A percentile compares a stretch with the other conserved stretches of the same genome.
These are phyloP conservation scores for Piezodorus guildinii DNA, from an alignment of 1,140 invertebrate genomes.

Conservation along the genomic window DNA sequence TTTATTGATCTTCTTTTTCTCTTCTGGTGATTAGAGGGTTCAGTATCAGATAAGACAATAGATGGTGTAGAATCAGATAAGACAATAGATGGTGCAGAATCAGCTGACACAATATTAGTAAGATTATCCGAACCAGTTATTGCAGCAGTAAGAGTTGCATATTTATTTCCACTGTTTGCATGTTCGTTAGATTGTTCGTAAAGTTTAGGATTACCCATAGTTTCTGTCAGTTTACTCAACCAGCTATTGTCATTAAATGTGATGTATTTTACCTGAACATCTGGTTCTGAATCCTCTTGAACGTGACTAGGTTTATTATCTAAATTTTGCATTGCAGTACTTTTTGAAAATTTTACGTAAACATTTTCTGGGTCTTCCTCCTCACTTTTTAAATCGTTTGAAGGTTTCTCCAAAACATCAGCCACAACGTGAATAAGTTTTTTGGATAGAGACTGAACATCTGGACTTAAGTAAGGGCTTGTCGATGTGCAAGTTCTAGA, in stretches of 20 bases:
- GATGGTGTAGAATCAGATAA: background rate
- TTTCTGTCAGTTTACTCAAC: conserved; percentile 13
- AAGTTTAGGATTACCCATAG: background rate
- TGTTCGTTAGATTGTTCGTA: background rate
- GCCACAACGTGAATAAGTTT: background rate
- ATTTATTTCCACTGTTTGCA: background rate
- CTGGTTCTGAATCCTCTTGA: conserved; percentile 6
- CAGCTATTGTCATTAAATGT: conserved; percentile 26
- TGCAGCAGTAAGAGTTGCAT: background rate
- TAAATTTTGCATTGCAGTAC: background rate
- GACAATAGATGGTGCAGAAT: background rate
- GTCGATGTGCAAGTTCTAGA: conserved; percentile 18
- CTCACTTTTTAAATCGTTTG: background rate
- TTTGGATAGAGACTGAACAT: background rate
- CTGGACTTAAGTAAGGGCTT: background rate
- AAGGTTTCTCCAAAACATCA: background rate
- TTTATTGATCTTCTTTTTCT: no score
- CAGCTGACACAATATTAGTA: background rate
- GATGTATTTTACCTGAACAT: conserved; percentile 23
- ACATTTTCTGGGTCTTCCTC: conserved; percentile 6
- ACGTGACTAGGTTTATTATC: no score
- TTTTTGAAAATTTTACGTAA: conserved; percentile 18
- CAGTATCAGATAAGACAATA: background rate
- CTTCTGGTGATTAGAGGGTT: background rate
- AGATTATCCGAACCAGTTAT: background rate